Evolutionary conservation across 1,140 invertebrate species (phyloP).

Genomic region (Aphelinus atriplicis): DNA sequence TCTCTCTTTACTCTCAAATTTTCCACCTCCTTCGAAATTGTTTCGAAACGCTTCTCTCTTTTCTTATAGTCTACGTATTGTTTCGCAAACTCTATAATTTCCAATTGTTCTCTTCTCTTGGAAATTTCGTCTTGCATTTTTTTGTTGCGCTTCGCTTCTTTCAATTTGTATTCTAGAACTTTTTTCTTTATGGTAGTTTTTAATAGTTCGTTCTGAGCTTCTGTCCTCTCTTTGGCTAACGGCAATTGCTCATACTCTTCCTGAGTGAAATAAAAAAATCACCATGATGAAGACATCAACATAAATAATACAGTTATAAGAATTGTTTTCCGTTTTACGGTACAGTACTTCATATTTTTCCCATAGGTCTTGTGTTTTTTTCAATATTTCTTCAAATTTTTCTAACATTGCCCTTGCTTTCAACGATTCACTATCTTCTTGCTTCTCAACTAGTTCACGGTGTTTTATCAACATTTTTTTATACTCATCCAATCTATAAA

Average conservation of each 20-base stretch:
- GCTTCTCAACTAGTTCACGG: slow-evolving; percentile 17
- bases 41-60: slow-evolving; percentile 11
- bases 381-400: slow-evolving; percentile 26
- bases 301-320: too few species aligned
- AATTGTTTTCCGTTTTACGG: neutral
- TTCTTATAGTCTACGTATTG: slow-evolving; percentile 24
- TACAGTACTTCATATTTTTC: slow-evolving; percentile 29
- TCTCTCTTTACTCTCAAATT: slow-evolving; percentile 6
- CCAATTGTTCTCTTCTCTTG: slow-evolving; percentile 19
- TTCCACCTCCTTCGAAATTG: neutral
- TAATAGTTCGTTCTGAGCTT: slow-evolving; percentile 7
- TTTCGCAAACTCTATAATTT: slow-evolving; percentile 35
- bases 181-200: slow-evolving; percentile 12
- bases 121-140: slow-evolving; percentile 19
- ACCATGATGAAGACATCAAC: too few species aligned
- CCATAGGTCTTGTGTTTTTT: slow-evolving; percentile 20
- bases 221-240: slow-evolving; percentile 12
- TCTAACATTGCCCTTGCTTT: slow-evolving; percentile 20
- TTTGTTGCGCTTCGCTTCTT: slow-evolving; percentile 5
- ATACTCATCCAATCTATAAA: slow-evolving; percentile 33
- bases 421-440: slow-evolving; percentile 26
- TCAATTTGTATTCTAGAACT: slow-evolving; percentile 11
- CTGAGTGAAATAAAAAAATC: slow-evolving; percentile 7
- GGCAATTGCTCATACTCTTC: slow-evolving; percentile 29
- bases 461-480: slow-evolving; percentile 19